These are phyloP conservation scores for Chinchilla lanigera DNA, from an alignment of 2,113 vertebrate genomes.

Conservation along the genomic window DNA sequence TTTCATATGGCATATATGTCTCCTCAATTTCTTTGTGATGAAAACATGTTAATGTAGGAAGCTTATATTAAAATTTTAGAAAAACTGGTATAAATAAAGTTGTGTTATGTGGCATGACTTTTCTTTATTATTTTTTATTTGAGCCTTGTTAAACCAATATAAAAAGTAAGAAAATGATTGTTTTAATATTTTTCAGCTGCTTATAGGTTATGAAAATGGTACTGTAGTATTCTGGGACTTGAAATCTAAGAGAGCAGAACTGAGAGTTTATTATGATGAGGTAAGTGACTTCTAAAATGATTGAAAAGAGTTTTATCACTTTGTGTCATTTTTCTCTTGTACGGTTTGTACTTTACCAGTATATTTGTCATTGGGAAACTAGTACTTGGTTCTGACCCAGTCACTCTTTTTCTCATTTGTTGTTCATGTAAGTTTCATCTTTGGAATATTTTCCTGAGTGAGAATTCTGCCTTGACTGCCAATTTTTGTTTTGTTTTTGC, in stretches of 20 bases:
- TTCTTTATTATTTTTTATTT: slow-evolving; percentile 53
- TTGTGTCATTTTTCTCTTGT: slow-evolving; percentile 16
- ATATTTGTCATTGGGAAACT: slow-evolving; percentile 21
- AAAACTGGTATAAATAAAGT: slow-evolving; percentile 2
- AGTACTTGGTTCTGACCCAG: background rate
- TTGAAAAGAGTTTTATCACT: slow-evolving; percentile 10
- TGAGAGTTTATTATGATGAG: slow-evolving; percentile 99
- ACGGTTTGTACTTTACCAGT: slow-evolving; percentile 21
- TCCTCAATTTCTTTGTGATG: background rate
- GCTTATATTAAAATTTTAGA: background rate
- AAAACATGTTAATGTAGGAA: background rate
- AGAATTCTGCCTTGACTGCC: slow-evolving; percentile 19
- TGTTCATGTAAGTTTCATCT: slow-evolving; percentile 14
- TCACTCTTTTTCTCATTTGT: background rate
- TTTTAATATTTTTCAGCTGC: slow-evolving; percentile 88
- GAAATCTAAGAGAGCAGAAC: slow-evolving; percentile 94
- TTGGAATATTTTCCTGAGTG: background rate
- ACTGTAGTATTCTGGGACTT: slow-evolving; percentile 98
- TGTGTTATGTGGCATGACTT: background rate
- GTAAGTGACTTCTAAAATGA: slow-evolving; percentile 86
- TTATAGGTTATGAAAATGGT: slow-evolving; percentile 98
- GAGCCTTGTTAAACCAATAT: slow-evolving; percentile 47
- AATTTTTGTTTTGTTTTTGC: background rate
- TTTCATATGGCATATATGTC: background rate
- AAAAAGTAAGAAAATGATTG: slow-evolving; percentile 61